These are phyloP conservation scores for Carcharodon carcharias DNA, from an alignment of 2,797 vertebrate species.

Conservation along the genomic window DNA sequence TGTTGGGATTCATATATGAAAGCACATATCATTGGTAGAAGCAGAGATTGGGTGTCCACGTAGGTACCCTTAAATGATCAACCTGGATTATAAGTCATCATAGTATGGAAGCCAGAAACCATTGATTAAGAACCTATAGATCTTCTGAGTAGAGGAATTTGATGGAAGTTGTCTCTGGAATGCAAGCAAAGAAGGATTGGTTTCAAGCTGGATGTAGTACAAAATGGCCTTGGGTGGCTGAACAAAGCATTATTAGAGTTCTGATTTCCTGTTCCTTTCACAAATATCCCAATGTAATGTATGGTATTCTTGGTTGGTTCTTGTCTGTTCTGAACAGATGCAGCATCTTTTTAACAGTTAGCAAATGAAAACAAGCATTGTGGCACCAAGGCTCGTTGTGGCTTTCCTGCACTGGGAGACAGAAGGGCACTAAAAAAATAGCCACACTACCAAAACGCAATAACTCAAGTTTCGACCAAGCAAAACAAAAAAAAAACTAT, in stretches of 20 bases:
- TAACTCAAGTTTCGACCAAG: not conserved
- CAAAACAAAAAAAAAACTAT: not conserved
- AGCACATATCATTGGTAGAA: not conserved
- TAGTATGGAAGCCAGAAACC: not conserved
- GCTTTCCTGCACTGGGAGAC: not conserved
- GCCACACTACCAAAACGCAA: not conserved
- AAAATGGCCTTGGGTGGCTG: not conserved
- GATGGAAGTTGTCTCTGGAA: not conserved
- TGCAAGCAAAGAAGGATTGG: not conserved
- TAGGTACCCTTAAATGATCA: not conserved
- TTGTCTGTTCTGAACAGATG: not conserved
- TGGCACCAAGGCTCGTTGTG: not conserved
- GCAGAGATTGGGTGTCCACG: not conserved
- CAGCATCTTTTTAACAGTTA: not conserved
- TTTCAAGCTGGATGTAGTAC: not conserved
- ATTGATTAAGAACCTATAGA: not conserved
- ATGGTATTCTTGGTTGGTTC: not conserved
- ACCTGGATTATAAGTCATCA: not conserved
- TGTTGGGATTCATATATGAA: not conserved
- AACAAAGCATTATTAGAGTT: not conserved
- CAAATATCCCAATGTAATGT: not conserved
- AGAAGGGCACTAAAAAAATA: not conserved
- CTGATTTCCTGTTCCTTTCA: not conserved
- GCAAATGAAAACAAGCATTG: not conserved
- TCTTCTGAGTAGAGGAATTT: not conserved